Evolutionary conservation across 92 coral and sea anemone genomes (phyloP), one percentile per base, ranked within the genome.

Genomic region (Zoanthus solanderi): DNA sequence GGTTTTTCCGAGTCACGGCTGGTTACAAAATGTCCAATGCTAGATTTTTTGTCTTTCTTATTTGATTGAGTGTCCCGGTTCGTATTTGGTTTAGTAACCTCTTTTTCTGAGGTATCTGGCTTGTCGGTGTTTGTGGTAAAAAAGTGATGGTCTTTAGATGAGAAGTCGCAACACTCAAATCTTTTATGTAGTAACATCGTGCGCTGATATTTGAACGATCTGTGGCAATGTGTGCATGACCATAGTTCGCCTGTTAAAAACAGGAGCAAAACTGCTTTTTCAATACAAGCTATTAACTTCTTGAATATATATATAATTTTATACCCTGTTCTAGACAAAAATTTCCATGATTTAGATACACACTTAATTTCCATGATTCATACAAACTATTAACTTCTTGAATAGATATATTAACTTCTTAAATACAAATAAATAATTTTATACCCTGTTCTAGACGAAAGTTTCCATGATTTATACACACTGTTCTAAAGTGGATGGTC

Each of bases 121-220:
- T 66, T 53, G 73, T 5, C 42, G 42, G 67, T 5, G 10, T 7
- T 79, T 18, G 42, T 16, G 8, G 54, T 53, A n/a, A 6, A 29
- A 42, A 9, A 56, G 71, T 12, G 16, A 10, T 4, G 37, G 5
- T 47, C 60, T 0, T 47, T 75, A 42, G 56, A 44, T 8, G 34
- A 61, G 9, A 72, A 8, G 34, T 81, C 28, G 11, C 31, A 5
- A 14, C 85, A 81, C 28, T 80, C 57, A 42, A 63, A 28, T 7
- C 15, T 65, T 29, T 14, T 45, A 28, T 80, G 85, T 9, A 80
- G 44, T 57, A 68, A n/a, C 28, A 80, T 42, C 60, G 50, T 29
- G 45, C 85, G 85, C 12, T 9, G 74, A 45, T 63, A 80, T 12
- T 66, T 80, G 85, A 80, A 80, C 7, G 58, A 45, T 46, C 17